These are phyloP conservation scores for pig (Sus scrofa) DNA, from an alignment of 2,113 vertebrate species.

Conservation along the genomic window T2T-Sscrofa CM000812.6:248117501-248118000, in stretches of 20 bases:
- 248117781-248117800: background rate
- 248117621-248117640: background rate
- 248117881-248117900: background rate
- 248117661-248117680: background rate
- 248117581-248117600: background rate
- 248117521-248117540: background rate
- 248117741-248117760: background rate
- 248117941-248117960: background rate
- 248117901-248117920: constrained; percentile 45
- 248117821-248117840: background rate
- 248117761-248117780: background rate
- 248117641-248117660: background rate
- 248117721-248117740: background rate
- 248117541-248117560: background rate
- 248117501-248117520: background rate
- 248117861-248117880: background rate
- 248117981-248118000: background rate
- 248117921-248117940: background rate
- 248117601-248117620: background rate
- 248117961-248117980: background rate
- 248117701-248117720: background rate
- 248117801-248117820: background rate
- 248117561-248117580: background rate
- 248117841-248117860: background rate
- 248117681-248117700: too few relatives aligned